Evolutionary conservation across 1,140 invertebrate species (phyloP), one percentile per base, ranked within the genome.

Genomic region (Laupala kohalensis): DNA sequence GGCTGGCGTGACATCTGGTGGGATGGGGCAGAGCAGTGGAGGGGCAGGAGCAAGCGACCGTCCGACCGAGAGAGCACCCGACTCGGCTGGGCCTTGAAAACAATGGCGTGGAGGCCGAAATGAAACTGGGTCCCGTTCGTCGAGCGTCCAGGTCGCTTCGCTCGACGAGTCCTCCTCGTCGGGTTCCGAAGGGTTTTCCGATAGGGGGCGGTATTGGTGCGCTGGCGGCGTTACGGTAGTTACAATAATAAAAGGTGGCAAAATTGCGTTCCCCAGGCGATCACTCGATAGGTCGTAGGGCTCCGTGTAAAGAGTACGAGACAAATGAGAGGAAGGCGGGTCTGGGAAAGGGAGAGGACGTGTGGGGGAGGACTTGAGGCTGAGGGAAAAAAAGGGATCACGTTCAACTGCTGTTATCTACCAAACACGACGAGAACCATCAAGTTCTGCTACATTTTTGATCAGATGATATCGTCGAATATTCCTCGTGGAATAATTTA

Each of bases 1-100:
- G 37, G 53, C 29, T 25, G 4, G 25, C 69, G 69, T 70, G 69
- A 70, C 69, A 70, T 70, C 69, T 70, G 69, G 69, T 30, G 69
- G 63, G 69, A 68, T 15, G 69, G 53, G 69, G 37, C 37, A 25
- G 69, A 63, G 69, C 26, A 15, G 37, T 63, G n/a, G 53, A 63
- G 64, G 23, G 64, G 23, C 23, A 23, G 26, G 64, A 9, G 64
- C 64, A 23, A 13, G 64, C 23, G 23, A 23, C n/a, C n/a, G n/a
- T n/a, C n/a, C 37, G 37, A 4, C 1, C 9, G 37, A 53, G 1
- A 19, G 37, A 19, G 37, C 30, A 37, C 9, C 1, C n/a, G 53
- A 13, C 53, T 12, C n/a, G 53, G 12, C 26, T 9, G 23, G 64
- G 64, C 64, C 64, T 53, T 53, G 37, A 53, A 66, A 66, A 66